Conservation (phyloP, 1,140 invertebrate species). For the Tetragonula clypearis region DNA sequence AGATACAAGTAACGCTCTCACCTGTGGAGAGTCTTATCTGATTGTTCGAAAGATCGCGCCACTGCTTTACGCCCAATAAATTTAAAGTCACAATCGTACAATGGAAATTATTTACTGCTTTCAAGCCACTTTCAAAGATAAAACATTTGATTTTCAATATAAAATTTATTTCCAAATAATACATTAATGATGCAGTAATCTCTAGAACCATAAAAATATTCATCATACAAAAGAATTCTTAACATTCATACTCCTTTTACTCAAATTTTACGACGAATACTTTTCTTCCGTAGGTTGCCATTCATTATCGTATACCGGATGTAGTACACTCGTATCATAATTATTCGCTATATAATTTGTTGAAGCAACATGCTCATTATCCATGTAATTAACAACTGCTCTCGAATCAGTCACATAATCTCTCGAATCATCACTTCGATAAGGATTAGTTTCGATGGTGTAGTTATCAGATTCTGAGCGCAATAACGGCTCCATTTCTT, state of each 20-base stretch:
- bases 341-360: not conserved
- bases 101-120: not conserved
- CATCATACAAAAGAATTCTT: not conserved
- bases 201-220: conserved; percentile 1
- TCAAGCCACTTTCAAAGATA: not conserved
- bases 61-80: conserved; percentile 1
- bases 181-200: not conserved
- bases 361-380: not conserved
- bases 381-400: not conserved
- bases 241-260: not conserved
- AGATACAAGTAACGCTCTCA: not conserved
- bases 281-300: conserved; percentile 47
- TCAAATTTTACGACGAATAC: not conserved
- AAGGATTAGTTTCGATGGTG: not conserved
- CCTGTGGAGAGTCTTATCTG: conserved; percentile 12
- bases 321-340: not conserved
- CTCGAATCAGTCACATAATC: not conserved
- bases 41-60: conserved; percentile 52
- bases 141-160: not conserved
- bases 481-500: not conserved
- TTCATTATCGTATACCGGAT: conserved; percentile 21
- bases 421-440: not conserved
- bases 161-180: conserved; percentile 11
- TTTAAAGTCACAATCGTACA: not conserved
- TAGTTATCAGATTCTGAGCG: not conserved